Evolutionary conservation across 2,888 invertebrate species (phyloP), one percentile per base, ranked within the genome.

Genomic region (Nezara viridula): DNA sequence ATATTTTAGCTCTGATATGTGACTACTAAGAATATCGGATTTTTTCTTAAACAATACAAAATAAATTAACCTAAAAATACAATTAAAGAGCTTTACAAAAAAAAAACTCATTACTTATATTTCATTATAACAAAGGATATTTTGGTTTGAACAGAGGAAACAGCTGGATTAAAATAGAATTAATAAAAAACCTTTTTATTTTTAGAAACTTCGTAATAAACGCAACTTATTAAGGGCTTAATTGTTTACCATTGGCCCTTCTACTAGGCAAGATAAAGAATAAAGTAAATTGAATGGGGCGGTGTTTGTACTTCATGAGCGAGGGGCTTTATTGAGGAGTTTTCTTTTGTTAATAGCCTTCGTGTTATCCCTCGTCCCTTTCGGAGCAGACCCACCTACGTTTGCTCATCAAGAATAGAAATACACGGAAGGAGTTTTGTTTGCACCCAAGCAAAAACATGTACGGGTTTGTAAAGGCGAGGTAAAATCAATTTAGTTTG

Each of bases 311-410:
- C 52, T 21, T 52, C 24, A 52, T 12, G n/a, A 10, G n/a, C 7
- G 12, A 55, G 24, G 16, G 52, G 19, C 52, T 55, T 55, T 55
- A 55, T 55, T 55, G 9, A 21, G n/a, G 9, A 55, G 55, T 55
- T 55, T 55, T 55, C 55, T 55, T 55, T 55, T 55, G n/a, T 55
- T 55, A 55, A 55, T 55, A n/a, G n/a, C 55, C n/a, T 55, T 55
- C n/a, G 16, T 55, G n/a, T 27, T n/a, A n/a, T 55, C n/a, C n/a
- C n/a, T n/a, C 12, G 10, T 27, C 55, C 55, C n/a, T 27, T 55
- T 49, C 14, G 16, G 19, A 14, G 5, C 49, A 44, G 44, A 2
- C 52, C 52, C 24, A 7, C 6, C n/a, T n/a, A 55, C n/a, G 10
- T 55, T 55, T 55, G n/a, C 55, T 55, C 55, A 55, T n/a, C 55